These are phyloP conservation scores for Aegithalos caudatus DNA, from an alignment of 2,113 vertebrate genomes.

Conservation along the genomic window DNA sequence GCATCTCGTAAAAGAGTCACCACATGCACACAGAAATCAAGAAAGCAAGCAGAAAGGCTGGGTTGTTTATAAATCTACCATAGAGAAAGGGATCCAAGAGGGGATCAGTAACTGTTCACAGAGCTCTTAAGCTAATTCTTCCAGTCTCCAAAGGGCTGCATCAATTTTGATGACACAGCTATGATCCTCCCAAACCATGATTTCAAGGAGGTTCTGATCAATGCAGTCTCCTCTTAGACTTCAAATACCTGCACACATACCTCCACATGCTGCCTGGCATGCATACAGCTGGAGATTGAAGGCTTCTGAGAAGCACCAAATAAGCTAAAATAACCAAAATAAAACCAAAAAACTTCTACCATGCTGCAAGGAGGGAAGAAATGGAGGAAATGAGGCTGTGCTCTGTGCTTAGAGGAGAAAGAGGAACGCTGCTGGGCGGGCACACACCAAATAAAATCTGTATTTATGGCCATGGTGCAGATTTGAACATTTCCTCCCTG, in stretches of 20 bases:
- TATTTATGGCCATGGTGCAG: background rate
- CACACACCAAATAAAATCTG: background rate
- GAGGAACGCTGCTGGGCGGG: fast-evolving
- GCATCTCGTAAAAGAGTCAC: background rate
- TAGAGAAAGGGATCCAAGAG: background rate
- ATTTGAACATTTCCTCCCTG: background rate
- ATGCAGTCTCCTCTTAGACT: background rate
- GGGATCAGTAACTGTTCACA: conserved; percentile 8
- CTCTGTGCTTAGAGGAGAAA: background rate
- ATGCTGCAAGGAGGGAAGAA: background rate
- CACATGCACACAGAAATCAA: conserved; percentile 1
- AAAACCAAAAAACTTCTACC: background rate
- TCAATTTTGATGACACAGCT: background rate
- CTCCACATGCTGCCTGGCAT: background rate
- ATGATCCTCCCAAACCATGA: background rate
- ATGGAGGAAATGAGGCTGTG: background rate
- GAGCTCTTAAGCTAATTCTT: conserved; percentile 32
- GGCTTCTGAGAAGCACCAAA: background rate
- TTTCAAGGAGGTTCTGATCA: conserved; percentile 26
- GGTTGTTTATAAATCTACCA: conserved; percentile 34
- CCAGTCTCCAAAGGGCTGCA: background rate
- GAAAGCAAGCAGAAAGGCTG: conserved; percentile 3
- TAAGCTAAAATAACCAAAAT: no score
- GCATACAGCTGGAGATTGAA: background rate
- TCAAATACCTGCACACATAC: background rate